Percentiles rank a stretch among this genome's conserved stretches.
Conservation (phyloP, 2,888 invertebrate species). For the Agrotis segetum region DNA sequence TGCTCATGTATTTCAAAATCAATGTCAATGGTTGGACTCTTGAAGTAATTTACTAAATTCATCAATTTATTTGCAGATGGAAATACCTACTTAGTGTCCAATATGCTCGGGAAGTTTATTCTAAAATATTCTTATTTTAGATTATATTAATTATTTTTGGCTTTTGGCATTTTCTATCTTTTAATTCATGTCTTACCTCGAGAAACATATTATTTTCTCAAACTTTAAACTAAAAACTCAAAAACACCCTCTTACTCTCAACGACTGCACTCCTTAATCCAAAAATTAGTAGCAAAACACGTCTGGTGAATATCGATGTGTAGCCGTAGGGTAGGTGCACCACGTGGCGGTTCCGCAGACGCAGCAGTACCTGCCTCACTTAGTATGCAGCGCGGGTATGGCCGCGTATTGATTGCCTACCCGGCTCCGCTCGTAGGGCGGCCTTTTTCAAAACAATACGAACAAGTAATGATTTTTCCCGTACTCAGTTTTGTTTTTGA, state of each 20-base stretch:
- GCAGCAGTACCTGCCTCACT: conserved; percentile 80
- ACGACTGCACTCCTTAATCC: conserved; percentile 57
- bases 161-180: too few relatives aligned
- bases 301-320: conserved; percentile 65
- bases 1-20: conserved; percentile 6
- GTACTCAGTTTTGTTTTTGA: conserved; percentile 68
- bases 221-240: background rate
- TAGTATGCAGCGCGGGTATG: conserved; percentile 92
- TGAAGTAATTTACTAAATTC: background rate
- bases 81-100: too few relatives aligned
- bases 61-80: background rate
- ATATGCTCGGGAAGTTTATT: background rate
- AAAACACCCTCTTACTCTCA: conserved; percentile 15
- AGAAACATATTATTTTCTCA: background rate
- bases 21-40: background rate
- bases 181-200: background rate
- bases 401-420: conserved; percentile 92
- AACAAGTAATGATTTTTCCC: conserved; percentile 68
- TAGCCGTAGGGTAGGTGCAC: conserved; percentile 59
- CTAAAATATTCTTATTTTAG: background rate
- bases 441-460: conserved; percentile 89
- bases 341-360: conserved; percentile 65
- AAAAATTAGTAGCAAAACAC: conserved; percentile 65
- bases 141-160: too few relatives aligned
- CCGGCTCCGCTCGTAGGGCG: conserved; percentile 76